These are phyloP conservation scores for Aldrovandia affinis DNA, from an alignment of 2,797 vertebrate genomes.

Conservation along the genomic window DNA sequence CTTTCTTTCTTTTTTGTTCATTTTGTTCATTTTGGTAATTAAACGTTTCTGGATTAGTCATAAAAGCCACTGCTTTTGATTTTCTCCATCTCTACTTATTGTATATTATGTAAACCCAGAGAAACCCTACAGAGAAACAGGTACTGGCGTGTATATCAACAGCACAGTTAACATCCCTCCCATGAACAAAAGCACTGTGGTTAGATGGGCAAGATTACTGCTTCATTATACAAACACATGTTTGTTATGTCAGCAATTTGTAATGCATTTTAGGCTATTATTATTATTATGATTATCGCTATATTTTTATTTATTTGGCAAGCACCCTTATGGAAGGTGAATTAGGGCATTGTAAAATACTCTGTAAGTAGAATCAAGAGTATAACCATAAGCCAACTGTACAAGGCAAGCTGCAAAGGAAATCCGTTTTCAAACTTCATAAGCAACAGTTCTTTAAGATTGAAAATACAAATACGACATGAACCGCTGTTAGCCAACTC, in stretches of 20 bases:
- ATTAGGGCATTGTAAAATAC: not conserved
- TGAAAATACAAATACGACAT: not conserved
- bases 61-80: not conserved
- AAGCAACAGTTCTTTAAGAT: not conserved
- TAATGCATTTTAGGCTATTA: too few species aligned
- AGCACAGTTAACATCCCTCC: too few species aligned
- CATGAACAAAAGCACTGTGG: too few species aligned
- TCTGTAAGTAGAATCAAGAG: not conserved
- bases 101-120: too few species aligned
- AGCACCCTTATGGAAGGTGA: not conserved
- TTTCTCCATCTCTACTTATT: too few species aligned
- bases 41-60: not conserved
- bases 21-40: not conserved
- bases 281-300: too few species aligned
- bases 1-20: conserved; percentile 17
- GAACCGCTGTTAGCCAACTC: not conserved
- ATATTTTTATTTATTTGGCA: not conserved
- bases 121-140: too few species aligned
- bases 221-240: not conserved
- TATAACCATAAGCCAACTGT: not conserved
- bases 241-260: too few species aligned
- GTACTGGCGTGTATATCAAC: too few species aligned
- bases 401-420: not conserved
- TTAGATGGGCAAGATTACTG: too few species aligned
- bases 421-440: not conserved